phyloP scores from a whole-genome alignment of 2,797 vertebrate genomes.

The Sciaenops ocellatus region DNA sequence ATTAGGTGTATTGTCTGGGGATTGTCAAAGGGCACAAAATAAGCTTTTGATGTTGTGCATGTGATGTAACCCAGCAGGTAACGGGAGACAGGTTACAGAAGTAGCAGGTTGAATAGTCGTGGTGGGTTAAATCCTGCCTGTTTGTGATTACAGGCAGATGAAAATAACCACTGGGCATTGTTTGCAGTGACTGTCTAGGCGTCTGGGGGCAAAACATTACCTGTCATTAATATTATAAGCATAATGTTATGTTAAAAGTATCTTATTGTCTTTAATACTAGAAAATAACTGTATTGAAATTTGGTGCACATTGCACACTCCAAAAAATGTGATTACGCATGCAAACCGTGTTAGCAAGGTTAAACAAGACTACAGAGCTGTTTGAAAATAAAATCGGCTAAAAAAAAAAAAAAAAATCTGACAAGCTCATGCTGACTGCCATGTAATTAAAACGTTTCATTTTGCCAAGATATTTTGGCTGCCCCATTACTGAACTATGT shows the following conservation, averaged over 20 bases:
- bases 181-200: slow-evolving; percentile 16
- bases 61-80: slow-evolving; percentile 10
- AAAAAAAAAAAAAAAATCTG: slow-evolving; percentile 13
- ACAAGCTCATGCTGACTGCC: slow-evolving; percentile 38
- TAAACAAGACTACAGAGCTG: slow-evolving; percentile 21
- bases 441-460: slow-evolving; percentile 60
- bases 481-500: slow-evolving; percentile 57
- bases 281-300: neutral
- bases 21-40: slow-evolving; percentile 39
- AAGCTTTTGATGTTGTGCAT: slow-evolving; percentile 33
- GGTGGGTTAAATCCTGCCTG: slow-evolving; percentile 23
- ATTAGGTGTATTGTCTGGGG: slow-evolving; percentile 26
- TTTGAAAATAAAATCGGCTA: slow-evolving; percentile 17
- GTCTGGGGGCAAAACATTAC: slow-evolving; percentile 11
- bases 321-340: slow-evolving; percentile 1
- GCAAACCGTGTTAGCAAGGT: slow-evolving; percentile 31
- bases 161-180: neutral
- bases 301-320: neutral
- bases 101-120: slow-evolving; percentile 6
- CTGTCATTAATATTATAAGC: slow-evolving; percentile 18
- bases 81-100: neutral
- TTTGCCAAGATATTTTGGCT: slow-evolving; percentile 60
- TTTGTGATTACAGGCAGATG: slow-evolving; percentile 23
- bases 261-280: neutral
- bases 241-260: neutral